Evolutionary conservation across 2,113 vertebrate species (phyloP).

Genomic region (Strix aluco): DNA sequence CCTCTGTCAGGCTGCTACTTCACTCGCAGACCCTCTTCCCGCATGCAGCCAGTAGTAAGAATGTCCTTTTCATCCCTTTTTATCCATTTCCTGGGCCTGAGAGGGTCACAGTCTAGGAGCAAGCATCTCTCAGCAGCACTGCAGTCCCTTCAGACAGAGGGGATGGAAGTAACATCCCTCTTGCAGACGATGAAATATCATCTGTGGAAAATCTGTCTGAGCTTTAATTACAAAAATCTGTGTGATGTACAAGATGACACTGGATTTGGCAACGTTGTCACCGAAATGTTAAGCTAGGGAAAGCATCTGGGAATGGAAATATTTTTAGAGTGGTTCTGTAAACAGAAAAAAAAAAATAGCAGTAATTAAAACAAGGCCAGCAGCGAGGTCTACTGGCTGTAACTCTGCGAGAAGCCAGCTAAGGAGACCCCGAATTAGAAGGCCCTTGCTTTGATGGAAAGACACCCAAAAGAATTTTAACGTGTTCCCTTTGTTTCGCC

Average conservation of each 20-base stretch:
- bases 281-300: slow-evolving; percentile 13
- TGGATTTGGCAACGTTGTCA: background rate
- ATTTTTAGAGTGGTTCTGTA: slow-evolving; percentile 62
- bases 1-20: background rate
- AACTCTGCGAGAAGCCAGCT: background rate
- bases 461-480: background rate
- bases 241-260: background rate
- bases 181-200: background rate
- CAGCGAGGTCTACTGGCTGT: background rate
- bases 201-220: slow-evolving; percentile 44
- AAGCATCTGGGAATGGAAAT: slow-evolving; percentile 63
- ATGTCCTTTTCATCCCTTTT: background rate
- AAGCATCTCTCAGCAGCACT: background rate
- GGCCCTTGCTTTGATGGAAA: background rate
- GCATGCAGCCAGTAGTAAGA: accelerated
- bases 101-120: background rate
- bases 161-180: background rate
- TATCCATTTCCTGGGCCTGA: background rate
- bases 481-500: background rate
- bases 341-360: background rate
- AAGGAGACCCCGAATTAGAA: background rate
- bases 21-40: background rate
- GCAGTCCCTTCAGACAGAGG: background rate
- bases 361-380: slow-evolving; percentile 43
- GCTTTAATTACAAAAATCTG: slow-evolving; percentile 25